phyloP scores from a whole-genome alignment of 2,888 invertebrate genomes.

The Lepidocyrtoides sp. region DNA sequence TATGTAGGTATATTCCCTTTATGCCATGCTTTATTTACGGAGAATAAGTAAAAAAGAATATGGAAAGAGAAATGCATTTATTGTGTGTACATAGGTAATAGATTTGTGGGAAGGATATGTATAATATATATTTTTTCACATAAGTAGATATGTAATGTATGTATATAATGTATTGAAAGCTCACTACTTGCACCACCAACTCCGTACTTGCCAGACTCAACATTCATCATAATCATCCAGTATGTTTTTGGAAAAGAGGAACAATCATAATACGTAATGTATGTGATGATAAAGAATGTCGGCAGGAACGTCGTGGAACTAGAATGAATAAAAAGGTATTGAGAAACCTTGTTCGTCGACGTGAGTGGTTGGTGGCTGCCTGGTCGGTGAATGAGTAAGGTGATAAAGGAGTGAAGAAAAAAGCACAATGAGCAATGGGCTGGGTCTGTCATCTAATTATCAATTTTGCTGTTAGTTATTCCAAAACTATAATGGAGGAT shows the following conservation, averaged over 20 bases:
- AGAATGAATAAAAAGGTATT: conserved; percentile 32
- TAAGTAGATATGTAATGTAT: background rate
- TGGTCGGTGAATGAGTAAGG: conserved; percentile 49
- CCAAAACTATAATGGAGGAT: conserved; percentile 73
- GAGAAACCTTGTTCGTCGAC: conserved; percentile 39
- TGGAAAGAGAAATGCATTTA: background rate
- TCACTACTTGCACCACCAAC: background rate
- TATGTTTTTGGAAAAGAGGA: conserved; percentile 1
- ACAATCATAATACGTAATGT: background rate
- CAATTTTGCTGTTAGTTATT: conserved; percentile 78
- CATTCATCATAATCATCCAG: conserved; percentile 6
- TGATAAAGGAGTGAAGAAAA: conserved; percentile 59
- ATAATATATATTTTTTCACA: too few relatives aligned
- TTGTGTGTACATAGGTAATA: background rate
- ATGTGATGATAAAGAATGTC: background rate
- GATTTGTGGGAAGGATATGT: background rate
- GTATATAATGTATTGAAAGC: background rate
- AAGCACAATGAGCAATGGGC: conserved; percentile 69
- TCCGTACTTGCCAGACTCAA: background rate
- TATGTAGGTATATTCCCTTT: conserved; percentile 5
- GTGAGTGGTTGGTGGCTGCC: conserved; percentile 23
- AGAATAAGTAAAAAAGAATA: background rate
- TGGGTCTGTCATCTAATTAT: conserved; percentile 80
- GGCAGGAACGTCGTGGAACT: conserved; percentile 18
- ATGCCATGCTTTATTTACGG: background rate